Evolutionary conservation across 1,140 invertebrate genomes (phyloP).

Genomic region (Streblospio benedicti): DNA sequence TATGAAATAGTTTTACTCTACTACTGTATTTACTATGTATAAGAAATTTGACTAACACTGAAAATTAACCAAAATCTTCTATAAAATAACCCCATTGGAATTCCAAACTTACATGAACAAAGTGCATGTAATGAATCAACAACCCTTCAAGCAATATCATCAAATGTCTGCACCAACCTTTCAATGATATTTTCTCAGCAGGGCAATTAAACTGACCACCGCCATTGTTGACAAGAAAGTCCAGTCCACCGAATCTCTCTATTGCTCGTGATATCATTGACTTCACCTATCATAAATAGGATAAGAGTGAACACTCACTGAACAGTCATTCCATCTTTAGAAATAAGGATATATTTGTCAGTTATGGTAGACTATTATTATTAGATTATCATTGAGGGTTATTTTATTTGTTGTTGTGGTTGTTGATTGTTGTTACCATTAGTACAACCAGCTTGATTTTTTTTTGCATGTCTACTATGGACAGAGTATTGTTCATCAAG

Average conservation of each 20-base stretch:
- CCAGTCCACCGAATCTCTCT: conserved; percentile 43
- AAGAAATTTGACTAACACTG: too few species aligned
- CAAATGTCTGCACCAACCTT: too few species aligned
- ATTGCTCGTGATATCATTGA: conserved; percentile 23
- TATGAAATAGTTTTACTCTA: too few species aligned
- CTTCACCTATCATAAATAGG: background rate
- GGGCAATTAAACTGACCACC: conserved; percentile 51
- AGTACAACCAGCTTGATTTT: too few species aligned
- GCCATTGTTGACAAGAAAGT: conserved; percentile 52
- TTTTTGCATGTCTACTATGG: too few species aligned
- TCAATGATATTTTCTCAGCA: conserved; percentile 41
- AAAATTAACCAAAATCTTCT: too few species aligned
- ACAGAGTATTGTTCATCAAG: too few species aligned
- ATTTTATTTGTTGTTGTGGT: background rate
- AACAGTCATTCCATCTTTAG: background rate
- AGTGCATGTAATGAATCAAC: too few species aligned
- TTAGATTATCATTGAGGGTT: background rate
- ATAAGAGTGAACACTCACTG: background rate
- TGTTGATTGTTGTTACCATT: background rate
- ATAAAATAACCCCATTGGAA: too few species aligned
- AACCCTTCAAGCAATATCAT: too few species aligned
- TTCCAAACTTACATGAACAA: too few species aligned
- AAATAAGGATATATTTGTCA: background rate
- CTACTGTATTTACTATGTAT: too few species aligned
- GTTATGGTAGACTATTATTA: background rate